phyloP scores from a whole-genome alignment of 2,797 vertebrate genomes.

The Pachyuromys duprasi region DNA sequence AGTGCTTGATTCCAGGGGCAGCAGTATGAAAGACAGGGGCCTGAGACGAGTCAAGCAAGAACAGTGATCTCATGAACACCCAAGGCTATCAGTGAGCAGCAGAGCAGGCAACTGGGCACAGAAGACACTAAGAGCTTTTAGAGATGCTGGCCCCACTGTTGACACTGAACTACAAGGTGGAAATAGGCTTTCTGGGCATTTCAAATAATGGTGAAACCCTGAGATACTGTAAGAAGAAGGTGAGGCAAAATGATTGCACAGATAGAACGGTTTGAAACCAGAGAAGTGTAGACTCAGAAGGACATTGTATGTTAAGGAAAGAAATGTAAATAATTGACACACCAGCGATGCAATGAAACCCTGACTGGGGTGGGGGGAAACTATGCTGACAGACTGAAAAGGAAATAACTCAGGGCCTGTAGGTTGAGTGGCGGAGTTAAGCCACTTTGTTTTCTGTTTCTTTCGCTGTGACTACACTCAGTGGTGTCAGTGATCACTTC shows the following conservation, averaged over 20 bases:
- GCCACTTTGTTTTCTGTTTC: not conserved
- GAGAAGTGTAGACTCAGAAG: not conserved
- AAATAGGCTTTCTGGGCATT: not conserved
- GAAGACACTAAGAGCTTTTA: not conserved
- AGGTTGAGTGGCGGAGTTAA: not conserved
- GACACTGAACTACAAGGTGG: not conserved
- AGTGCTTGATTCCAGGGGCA: fast-evolving
- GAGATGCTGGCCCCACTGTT: not conserved
- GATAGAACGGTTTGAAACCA: not conserved
- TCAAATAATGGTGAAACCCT: not conserved
- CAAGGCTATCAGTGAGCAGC: not conserved
- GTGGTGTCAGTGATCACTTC: not conserved
- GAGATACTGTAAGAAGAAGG: not conserved
- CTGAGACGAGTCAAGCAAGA: not conserved
- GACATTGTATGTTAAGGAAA: not conserved
- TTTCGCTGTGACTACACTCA: not conserved
- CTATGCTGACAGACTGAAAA: not conserved
- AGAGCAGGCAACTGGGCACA: not conserved
- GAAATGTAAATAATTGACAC: not conserved
- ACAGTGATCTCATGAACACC: fast-evolving
- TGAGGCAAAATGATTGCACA: not conserved
- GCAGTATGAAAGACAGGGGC: fast-evolving
- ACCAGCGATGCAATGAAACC: too few species aligned
- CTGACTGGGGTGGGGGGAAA: not conserved
- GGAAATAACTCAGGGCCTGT: not conserved